Conservation (phyloP, 2,797 vertebrate genomes). For the Thamnophis elegans region DNA sequence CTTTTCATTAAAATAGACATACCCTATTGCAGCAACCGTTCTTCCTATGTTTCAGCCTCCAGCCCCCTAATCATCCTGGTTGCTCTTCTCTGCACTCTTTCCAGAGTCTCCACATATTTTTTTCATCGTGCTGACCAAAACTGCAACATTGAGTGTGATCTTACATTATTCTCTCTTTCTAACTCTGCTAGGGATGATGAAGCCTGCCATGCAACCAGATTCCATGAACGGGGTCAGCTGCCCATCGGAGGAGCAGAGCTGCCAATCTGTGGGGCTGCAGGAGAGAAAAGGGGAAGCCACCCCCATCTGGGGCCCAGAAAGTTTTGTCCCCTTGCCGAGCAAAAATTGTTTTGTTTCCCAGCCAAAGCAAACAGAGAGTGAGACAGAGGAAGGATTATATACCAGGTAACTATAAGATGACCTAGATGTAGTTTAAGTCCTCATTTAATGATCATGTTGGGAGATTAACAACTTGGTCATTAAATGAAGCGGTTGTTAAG, state of each 20-base stretch:
- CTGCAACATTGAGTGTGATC: neutral
- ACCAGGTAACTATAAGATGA: conserved; percentile 74
- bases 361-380: conserved; percentile 81
- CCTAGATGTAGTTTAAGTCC: neutral
- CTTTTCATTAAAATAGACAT: too few species aligned
- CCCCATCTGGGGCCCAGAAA: conserved; percentile 88
- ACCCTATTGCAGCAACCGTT: too few species aligned
- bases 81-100: too few species aligned
- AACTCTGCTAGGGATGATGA: conserved; percentile 83
- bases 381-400: conserved; percentile 75
- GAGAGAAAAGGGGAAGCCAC: conserved; percentile 88
- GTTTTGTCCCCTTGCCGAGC: conserved; percentile 78
- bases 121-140: too few species aligned
- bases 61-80: too few species aligned
- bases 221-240: conserved; percentile 80
- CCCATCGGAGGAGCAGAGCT: conserved; percentile 83
- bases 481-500: neutral
- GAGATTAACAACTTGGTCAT: neutral
- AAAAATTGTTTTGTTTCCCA: conserved; percentile 89
- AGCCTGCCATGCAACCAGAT: conserved; percentile 86
- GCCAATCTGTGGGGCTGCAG: conserved; percentile 77
- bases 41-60: too few species aligned
- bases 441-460: neutral
- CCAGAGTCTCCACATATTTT: too few species aligned
- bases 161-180: conserved; percentile 20